These are phyloP conservation scores for Chamaea fasciata DNA, from an alignment of 2,113 vertebrate species.

Conservation along the genomic window DNA sequence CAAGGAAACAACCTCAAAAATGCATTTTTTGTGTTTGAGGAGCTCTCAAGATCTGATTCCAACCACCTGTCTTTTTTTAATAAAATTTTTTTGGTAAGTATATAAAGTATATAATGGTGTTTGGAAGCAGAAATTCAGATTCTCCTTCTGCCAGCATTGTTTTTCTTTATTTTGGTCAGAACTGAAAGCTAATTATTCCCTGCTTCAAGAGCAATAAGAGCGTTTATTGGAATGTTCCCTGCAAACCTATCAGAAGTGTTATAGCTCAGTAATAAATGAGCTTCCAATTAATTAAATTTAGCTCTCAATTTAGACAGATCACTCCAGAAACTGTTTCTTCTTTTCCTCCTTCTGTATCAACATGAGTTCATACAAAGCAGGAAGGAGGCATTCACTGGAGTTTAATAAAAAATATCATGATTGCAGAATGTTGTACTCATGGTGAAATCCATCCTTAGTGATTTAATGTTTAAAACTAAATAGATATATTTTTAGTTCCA, in stretches of 20 bases:
- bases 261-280: constrained; percentile 10
- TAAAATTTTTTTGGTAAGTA: no score
- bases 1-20: background rate
- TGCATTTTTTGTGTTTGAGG: background rate
- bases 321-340: background rate
- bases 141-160: background rate
- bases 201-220: background rate
- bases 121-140: constrained; percentile 26
- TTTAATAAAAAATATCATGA: background rate
- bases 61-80: background rate
- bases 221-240: constrained; percentile 13
- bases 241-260: constrained; percentile 39
- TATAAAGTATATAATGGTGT: background rate
- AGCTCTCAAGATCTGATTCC: background rate
- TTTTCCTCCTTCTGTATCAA: background rate
- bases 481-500: background rate
- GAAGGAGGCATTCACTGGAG: background rate
- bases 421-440: background rate
- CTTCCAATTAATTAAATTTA: constrained; percentile 36
- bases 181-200: constrained; percentile 40
- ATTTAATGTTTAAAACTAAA: background rate
- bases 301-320: background rate
- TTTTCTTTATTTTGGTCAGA: constrained; percentile 35
- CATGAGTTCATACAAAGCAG: constrained; percentile 28
- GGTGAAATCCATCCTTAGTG: background rate